Evolutionary conservation across 2,797 vertebrate genomes (phyloP).

Genomic region (Pangasius krempfi): DNA sequence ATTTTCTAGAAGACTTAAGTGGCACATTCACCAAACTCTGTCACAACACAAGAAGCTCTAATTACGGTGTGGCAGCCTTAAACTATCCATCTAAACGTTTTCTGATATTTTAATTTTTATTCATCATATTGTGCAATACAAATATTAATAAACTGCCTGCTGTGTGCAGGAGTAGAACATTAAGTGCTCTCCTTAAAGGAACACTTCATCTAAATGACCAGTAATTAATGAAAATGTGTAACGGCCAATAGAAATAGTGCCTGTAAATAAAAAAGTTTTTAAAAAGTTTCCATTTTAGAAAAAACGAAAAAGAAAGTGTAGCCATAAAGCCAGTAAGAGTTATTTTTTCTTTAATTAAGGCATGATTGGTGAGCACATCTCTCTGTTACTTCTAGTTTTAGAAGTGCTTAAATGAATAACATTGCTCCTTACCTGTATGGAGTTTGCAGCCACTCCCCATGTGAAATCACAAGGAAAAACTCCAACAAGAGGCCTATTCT

Average conservation of each 20-base stretch:
- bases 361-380: background rate
- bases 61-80: background rate
- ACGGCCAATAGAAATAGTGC: background rate
- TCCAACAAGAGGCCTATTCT: constrained; percentile 83
- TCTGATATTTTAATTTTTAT: background rate
- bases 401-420: background rate
- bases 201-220: background rate
- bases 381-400: background rate
- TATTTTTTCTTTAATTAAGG: background rate
- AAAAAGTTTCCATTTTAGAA: background rate
- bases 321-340: background rate
- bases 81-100: background rate
- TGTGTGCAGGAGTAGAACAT: background rate
- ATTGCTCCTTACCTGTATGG: constrained; percentile 81
- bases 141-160: background rate
- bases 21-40: background rate
- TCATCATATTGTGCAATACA: background rate
- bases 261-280: background rate
- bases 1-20: background rate
- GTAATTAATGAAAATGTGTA: background rate
- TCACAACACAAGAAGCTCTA: background rate
- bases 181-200: background rate
- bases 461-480: constrained; percentile 89
- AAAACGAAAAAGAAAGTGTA: background rate
- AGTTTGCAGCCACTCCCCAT: constrained; percentile 91